Evolutionary conservation across 92 coral and sea anemone genomes (phyloP), one percentile per base, ranked within the genome.

Genomic region (Blastomussa wellsi): DNA sequence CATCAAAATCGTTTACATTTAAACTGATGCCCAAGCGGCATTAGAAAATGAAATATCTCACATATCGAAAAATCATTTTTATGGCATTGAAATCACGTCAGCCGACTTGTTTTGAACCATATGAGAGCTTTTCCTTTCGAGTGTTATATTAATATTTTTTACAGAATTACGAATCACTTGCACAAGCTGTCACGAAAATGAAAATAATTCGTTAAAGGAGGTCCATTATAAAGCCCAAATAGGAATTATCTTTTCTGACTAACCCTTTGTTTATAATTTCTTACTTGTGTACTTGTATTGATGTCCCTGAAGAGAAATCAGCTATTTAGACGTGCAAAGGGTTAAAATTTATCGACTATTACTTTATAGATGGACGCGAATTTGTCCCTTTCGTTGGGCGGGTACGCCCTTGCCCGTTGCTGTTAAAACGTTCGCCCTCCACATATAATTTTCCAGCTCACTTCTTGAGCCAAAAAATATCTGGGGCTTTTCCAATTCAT

Each of bases 1-100:
- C 29, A 13, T 24, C 65, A 57, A 24, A 57, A 24, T 57, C 65
- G 26, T 4, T 57, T 57, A 24, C 1, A 57, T 6, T 57, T 57
- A 8, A 0, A 57, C 29, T 22, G n/a, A 22, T 26, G 65, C 10
- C 7, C 24, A 7, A 8, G 12, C 6, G 48, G 31, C 39, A 35
- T 24, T 4, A 52, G 48, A 77, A 77, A 77, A 77, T 55, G 81
- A 78, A 78, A 78, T 32, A 10, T 2, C 22, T 47, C 65, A 4
- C 12, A 31, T 26, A 69, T 20, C 74, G 2, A 26, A 22, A 24
- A 22, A 6, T 24, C 16, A 22, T 57, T 57, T 24, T 57, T 7
- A 57, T 8, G 65, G 31, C 31, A 24, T 9, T 57, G 31, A 57
- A 57, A 57, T 57, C 65, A 24, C 10, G 11, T 5, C 65, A 22